Conservation (phyloP, 2,113 vertebrate genomes). For the Psilopsiagon aymara region DNA sequence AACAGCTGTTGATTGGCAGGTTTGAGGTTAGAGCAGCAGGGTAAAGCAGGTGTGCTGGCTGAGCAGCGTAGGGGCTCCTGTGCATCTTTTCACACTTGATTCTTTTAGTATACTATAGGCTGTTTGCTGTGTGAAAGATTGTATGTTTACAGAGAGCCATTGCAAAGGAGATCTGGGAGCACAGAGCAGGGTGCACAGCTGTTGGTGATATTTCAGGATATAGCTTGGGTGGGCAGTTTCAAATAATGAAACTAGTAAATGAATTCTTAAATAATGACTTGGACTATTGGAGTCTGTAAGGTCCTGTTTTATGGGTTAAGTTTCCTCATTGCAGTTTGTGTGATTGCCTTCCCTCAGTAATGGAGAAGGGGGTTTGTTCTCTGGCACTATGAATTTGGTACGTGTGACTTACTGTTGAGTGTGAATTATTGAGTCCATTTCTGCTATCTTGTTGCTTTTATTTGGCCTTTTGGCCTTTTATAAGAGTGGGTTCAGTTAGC, state of each 20-base stretch:
- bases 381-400: background rate
- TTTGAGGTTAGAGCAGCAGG: background rate
- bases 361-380: background rate
- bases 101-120: background rate
- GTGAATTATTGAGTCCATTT: background rate
- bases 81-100: background rate
- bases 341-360: background rate
- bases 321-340: background rate
- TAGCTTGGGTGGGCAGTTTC: background rate
- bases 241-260: background rate
- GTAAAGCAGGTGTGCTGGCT: background rate
- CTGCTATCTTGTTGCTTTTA: background rate
- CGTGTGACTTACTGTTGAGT: background rate
- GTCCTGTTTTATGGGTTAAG: background rate
- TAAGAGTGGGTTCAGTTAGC: background rate
- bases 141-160: background rate
- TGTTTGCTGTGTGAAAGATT: background rate
- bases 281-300: background rate
- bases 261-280: background rate
- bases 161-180: background rate
- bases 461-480: background rate
- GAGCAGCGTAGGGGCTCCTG: background rate
- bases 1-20: background rate
- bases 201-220: background rate
- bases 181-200: rapidly evolving